Evolutionary conservation across 1,140 invertebrate genomes (phyloP).

Genomic region (Odontomachus brunneus): DNA sequence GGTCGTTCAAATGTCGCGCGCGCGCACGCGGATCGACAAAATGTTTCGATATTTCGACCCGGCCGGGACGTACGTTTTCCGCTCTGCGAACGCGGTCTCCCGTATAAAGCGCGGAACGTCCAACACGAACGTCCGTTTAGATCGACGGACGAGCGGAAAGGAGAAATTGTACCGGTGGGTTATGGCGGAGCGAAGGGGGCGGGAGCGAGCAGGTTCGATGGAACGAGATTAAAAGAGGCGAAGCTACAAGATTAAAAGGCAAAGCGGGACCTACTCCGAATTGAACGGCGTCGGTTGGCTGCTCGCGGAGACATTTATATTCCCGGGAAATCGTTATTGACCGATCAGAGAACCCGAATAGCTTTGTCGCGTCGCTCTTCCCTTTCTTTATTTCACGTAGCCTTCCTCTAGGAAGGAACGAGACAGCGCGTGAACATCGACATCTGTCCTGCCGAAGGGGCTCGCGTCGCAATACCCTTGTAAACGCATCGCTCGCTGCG

Average conservation of each 20-base stretch:
- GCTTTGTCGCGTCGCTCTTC: constrained; percentile 32
- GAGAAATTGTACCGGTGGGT: constrained; percentile 74
- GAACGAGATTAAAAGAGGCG: constrained; percentile 80
- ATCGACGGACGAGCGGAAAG: constrained; percentile 60
- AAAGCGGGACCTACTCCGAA: constrained; percentile 69
- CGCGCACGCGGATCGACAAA: constrained; percentile 5
- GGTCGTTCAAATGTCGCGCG: neutral
- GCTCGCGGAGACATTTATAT: constrained; percentile 77
- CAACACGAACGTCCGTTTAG: constrained; percentile 42
- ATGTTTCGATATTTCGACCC: constrained; percentile 1
- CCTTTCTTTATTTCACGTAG: constrained; percentile 43
- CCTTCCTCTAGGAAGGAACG: neutral
- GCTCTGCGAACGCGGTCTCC: neutral
- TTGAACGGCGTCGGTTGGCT: constrained; percentile 58
- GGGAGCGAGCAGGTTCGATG: constrained; percentile 68
- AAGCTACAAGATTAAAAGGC: constrained; percentile 80
- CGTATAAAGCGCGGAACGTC: constrained; percentile 24
- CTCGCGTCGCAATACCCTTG: constrained; percentile 16
- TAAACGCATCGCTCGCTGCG: constrained; percentile 10
- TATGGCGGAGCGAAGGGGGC: constrained; percentile 38
- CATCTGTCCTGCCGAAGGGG: constrained; percentile 33
- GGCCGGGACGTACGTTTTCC: neutral
- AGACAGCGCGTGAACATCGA: constrained; percentile 29
- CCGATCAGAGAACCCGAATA: constrained; percentile 66
- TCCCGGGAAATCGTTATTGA: constrained; percentile 75